Evolutionary conservation across 2,113 vertebrate genomes (phyloP).

Genomic region (Archocentrus centrarchus): DNA sequence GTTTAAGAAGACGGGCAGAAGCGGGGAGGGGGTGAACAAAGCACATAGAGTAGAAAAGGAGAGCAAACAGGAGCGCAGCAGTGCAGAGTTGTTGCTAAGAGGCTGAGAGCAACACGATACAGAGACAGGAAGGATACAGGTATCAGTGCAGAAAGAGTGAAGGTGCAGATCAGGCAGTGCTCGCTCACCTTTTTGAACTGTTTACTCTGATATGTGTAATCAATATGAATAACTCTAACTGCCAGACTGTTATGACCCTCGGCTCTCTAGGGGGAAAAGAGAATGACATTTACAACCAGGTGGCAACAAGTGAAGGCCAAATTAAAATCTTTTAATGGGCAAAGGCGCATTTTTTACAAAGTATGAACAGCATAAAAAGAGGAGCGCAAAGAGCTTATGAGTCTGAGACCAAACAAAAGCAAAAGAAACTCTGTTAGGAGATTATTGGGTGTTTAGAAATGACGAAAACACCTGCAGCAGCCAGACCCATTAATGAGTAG

Average conservation of each 20-base stretch:
- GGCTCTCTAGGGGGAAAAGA: not conserved
- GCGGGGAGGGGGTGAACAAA: not conserved
- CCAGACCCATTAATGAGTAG: not conserved
- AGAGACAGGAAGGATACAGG: slow-evolving; percentile 38
- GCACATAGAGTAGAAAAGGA: not conserved
- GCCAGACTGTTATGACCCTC: not conserved
- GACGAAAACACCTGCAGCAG: not conserved
- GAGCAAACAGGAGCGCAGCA: slow-evolving; percentile 25
- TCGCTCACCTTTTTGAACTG: not conserved
- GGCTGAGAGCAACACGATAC: slow-evolving; percentile 51
- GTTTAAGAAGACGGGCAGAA: not conserved
- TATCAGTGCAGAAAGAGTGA: not conserved
- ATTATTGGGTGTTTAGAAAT: not conserved
- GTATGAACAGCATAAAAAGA: no score
- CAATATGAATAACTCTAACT: not conserved
- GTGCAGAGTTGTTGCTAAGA: slow-evolving; percentile 74
- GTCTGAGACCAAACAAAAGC: no score
- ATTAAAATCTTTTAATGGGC: not conserved
- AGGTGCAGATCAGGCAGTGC: not conserved
- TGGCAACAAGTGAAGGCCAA: not conserved
- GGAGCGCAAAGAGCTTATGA: no score
- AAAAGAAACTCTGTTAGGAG: no score
- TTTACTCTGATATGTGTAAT: not conserved
- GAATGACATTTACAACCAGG: not conserved
- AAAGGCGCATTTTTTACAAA: no score